Conservation (phyloP, 1,140 invertebrate species). For the Cydia amplana region DNA sequence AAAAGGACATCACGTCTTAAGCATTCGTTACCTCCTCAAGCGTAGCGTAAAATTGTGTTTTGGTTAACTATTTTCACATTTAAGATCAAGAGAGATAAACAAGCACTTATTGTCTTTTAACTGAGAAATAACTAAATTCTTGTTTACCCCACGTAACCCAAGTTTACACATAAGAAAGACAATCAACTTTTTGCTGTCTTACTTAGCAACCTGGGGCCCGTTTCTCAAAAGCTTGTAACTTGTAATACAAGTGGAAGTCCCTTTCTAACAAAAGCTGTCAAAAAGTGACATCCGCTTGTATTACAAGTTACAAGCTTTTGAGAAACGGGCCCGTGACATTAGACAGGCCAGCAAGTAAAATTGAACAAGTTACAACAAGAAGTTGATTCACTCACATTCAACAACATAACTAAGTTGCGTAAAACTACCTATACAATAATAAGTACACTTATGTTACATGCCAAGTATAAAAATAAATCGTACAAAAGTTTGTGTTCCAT, state of each 20-base stretch:
- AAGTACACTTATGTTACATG: not conserved
- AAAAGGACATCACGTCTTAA: conserved; percentile 39
- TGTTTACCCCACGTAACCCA: not conserved
- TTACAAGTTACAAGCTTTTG: too few relatives aligned
- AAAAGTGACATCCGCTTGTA: too few relatives aligned
- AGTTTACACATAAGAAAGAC: not conserved
- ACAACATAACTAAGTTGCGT: conserved; percentile 3
- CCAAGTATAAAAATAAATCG: not conserved
- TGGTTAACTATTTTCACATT: conserved; percentile 35
- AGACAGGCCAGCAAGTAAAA: not conserved
- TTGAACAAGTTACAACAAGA: not conserved
- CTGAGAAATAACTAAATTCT: not conserved
- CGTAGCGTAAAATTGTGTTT: conserved; percentile 27
- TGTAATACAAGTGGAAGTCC: too few relatives aligned
- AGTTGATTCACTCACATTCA: not conserved
- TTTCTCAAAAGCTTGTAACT: too few relatives aligned
- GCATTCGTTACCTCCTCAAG: conserved; percentile 33
- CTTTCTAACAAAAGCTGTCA: too few relatives aligned
- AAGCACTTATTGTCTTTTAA: not conserved
- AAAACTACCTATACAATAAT: conserved; percentile 27
- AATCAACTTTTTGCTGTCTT: not conserved
- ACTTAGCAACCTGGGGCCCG: too few relatives aligned
- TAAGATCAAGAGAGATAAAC: conserved; percentile 4
- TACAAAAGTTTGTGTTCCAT: conserved; percentile 24
- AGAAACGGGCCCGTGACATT: too few relatives aligned